Conservation (phyloP, 2,888 invertebrate genomes). For the Halictus quadricinctus region DNA sequence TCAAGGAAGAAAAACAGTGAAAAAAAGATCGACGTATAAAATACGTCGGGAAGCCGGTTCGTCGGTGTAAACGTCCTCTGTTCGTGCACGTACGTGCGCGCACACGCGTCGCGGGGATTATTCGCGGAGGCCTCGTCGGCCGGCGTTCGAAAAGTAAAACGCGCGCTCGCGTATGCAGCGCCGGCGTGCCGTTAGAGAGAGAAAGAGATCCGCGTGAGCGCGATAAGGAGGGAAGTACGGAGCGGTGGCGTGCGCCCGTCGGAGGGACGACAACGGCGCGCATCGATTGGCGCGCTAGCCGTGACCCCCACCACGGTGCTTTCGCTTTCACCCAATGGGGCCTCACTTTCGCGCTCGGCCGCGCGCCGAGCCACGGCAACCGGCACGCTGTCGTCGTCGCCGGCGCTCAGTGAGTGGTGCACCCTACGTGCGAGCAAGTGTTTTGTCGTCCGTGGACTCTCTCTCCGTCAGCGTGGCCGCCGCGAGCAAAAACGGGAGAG, state of each 20-base stretch:
- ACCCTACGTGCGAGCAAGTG: slow-evolving; percentile 74
- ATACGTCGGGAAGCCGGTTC: slow-evolving; percentile 8
- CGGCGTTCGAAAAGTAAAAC: slow-evolving; percentile 71
- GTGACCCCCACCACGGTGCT: slow-evolving; percentile 82
- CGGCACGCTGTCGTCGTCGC: slow-evolving; percentile 73
- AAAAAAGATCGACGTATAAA: background rate
- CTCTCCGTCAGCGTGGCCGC: slow-evolving; percentile 40
- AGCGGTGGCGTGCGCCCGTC: slow-evolving; percentile 63
- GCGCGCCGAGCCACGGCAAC: slow-evolving; percentile 76
- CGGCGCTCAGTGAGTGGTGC: slow-evolving; percentile 76
- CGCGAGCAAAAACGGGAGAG: slow-evolving; percentile 45
- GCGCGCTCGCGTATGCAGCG: slow-evolving; percentile 61
- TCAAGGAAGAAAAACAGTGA: background rate
- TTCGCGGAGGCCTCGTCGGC: slow-evolving; percentile 56
- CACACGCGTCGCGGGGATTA: slow-evolving; percentile 58
- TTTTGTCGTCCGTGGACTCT: slow-evolving; percentile 68
- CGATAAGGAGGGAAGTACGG: slow-evolving; percentile 28
- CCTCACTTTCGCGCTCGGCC: slow-evolving; percentile 82
- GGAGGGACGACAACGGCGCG: slow-evolving; percentile 75
- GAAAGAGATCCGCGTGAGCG: background rate
- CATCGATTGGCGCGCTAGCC: slow-evolving; percentile 82
- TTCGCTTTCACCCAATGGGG: slow-evolving; percentile 83
- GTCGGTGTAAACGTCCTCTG: background rate
- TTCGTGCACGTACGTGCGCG: slow-evolving; percentile 23
- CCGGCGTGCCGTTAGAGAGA: background rate